Evolutionary conservation across 2,113 vertebrate species (phyloP).

Genomic region (Oophaga pumilio): DNA sequence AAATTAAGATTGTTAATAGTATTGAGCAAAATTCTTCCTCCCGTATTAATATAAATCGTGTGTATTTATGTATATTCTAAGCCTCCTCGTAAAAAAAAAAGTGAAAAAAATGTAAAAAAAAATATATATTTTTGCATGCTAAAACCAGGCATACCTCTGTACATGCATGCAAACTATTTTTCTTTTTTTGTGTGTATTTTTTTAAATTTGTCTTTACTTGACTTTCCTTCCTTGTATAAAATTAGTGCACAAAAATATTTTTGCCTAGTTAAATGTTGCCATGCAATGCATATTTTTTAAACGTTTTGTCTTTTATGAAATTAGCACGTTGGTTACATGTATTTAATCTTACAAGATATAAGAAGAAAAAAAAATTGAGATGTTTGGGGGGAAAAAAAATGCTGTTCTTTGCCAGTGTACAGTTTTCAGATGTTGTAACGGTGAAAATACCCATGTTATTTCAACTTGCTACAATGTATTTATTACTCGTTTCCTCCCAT

Average conservation of each 20-base stretch:
- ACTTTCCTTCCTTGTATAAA: conserved; percentile 71
- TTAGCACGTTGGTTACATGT: conserved; percentile 84
- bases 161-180: conserved; percentile 73
- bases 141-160: conserved; percentile 68
- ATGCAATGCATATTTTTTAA: conserved; percentile 83
- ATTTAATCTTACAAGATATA: conserved; percentile 74
- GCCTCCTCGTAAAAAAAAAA: conserved; percentile 67
- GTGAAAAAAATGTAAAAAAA: conserved; percentile 11
- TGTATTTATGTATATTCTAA: conserved; percentile 81
- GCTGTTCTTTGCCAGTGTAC: conserved; percentile 83
- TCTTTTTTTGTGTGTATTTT: conserved; percentile 30
- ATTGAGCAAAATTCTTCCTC: conserved; percentile 81
- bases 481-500: conserved; percentile 81
- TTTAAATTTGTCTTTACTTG: neutral
- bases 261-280: conserved; percentile 83
- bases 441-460: conserved; percentile 77
- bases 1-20: conserved; percentile 77
- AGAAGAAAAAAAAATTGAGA: conserved; percentile 69
- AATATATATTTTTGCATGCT: conserved; percentile 76
- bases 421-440: conserved; percentile 81
- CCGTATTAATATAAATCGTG: conserved; percentile 73
- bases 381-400: conserved; percentile 72
- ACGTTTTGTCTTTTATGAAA: conserved; percentile 76
- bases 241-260: conserved; percentile 85
- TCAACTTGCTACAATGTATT: conserved; percentile 80